Base-by-base conservation (phyloP, 2,113 vertebrate species). In the Nibea albiflora region DNA sequence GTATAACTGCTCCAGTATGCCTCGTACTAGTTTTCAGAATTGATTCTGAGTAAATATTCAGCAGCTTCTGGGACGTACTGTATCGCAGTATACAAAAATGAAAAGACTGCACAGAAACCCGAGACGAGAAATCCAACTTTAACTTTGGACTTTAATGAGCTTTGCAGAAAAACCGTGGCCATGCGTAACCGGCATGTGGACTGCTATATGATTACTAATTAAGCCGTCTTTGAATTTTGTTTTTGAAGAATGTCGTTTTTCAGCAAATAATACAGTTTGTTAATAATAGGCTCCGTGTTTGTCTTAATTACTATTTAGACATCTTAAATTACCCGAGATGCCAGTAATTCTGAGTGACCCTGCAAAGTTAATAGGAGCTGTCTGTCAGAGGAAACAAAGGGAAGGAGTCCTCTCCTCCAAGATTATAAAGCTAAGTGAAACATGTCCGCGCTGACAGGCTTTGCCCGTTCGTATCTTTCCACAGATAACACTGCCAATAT, bases 401-500 rank as follows among this genome's bases (percentile, higher is more conserved):
- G 16, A 60, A n/a, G 11, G 5, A 61, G 62, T 26, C 17, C 0
- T 60, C 52, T 76, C 24, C 56, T 52, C 11, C 12, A 22, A 4
- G 49, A 42, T 63, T 20, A 24, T 64, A 35, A 47, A 7, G n/a
- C 20, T 24, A 17, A 58, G 24, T 9, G 2, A 64, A 54, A 58
- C n/a, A 26, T 66, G 11, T 54, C 4, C 1, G 62, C 9, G 12
- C 17, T 60, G 65, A 47, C 39, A n/a, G 68, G 52, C 57, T 28
- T 62, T 8, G 5, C 52, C 49, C 46, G 42, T 81, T 49, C 85
- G 35, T 49, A 17, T 76, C 47, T 57, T 62, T 57, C 58, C 57
- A 0, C 85, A 99, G 98, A 99, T 94, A 99, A 99, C 91, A 99
- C 98, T 16, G 98, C 98, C 85, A 95, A 97, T 68, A 99, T 99